Conservation (phyloP, 2,113 vertebrate species). For the Brachypodius melanocephalos region DNA sequence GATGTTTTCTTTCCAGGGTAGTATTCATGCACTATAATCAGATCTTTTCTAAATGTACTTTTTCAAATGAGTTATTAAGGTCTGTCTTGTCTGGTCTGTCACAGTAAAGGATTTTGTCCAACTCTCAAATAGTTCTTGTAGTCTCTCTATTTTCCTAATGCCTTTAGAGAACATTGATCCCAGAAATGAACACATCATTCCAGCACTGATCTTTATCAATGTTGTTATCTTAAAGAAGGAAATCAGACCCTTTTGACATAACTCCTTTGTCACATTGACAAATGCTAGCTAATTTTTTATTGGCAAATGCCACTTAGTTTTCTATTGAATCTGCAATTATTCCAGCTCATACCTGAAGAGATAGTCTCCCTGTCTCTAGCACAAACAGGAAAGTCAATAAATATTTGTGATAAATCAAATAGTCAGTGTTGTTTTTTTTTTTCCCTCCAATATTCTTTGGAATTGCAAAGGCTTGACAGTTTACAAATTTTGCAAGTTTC, state of each 20-base stretch:
- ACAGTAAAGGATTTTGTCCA: not conserved
- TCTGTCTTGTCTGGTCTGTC: not conserved
- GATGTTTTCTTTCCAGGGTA: not conserved
- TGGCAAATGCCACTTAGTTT: not conserved
- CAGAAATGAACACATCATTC: not conserved
- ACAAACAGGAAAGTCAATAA: not conserved
- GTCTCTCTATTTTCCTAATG: not conserved
- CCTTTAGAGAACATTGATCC: not conserved
- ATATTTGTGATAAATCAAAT: not conserved
- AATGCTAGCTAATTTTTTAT: not conserved
- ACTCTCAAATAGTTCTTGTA: not conserved
- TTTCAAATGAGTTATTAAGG: not conserved
- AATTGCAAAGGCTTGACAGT: not conserved
- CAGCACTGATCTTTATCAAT: not conserved
- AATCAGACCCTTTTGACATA: not conserved
- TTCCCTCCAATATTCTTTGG: not conserved
- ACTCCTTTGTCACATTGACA: not conserved
- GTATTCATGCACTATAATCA: not conserved
- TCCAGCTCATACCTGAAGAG: not conserved
- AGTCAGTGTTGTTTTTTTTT: too few relatives aligned
- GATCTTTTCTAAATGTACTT: not conserved
- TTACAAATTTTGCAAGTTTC: not conserved
- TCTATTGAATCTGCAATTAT: not conserved
- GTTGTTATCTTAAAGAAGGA: not conserved
- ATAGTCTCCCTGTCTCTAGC: not conserved